phyloP scores from a whole-genome alignment of 2,888 invertebrate species.

The Agrotis segetum region DNA sequence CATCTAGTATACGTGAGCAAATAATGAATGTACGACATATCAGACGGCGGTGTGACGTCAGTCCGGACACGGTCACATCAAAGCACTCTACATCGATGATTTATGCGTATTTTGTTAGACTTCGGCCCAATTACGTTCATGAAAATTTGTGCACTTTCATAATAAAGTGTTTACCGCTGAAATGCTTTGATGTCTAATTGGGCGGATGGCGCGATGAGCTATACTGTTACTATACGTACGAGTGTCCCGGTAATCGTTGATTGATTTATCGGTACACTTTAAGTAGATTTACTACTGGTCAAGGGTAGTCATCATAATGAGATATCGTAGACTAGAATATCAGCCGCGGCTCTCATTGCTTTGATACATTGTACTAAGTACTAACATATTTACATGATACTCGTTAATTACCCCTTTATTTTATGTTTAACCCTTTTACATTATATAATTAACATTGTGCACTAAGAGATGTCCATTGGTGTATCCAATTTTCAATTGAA shows the following conservation, averaged over 20 bases:
- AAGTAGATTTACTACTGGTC: slow-evolving; percentile 61
- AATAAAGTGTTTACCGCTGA: slow-evolving; percentile 83
- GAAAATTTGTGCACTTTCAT: slow-evolving; percentile 87
- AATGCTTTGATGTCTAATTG: slow-evolving; percentile 89
- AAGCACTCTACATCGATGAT: slow-evolving; percentile 84
- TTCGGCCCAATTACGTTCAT: slow-evolving; percentile 85
- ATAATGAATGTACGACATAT: slow-evolving; percentile 89
- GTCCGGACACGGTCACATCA: slow-evolving; percentile 88
- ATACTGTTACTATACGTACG: slow-evolving; percentile 68
- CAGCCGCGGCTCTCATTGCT: slow-evolving; percentile 28
- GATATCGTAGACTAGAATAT: slow-evolving; percentile 40
- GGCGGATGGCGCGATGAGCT: slow-evolving; percentile 73
- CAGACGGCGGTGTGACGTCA: slow-evolving; percentile 84
- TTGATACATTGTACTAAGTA: slow-evolving; percentile 4
- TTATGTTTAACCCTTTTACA: background rate
- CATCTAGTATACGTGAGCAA: slow-evolving; percentile 89
- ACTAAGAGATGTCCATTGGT: too few relatives aligned
- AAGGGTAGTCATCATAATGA: slow-evolving; percentile 57
- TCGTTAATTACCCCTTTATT: background rate
- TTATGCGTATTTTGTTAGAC: slow-evolving; percentile 87
- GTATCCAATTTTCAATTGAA: too few relatives aligned
- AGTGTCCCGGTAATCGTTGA: slow-evolving; percentile 75
- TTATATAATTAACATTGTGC: too few relatives aligned
- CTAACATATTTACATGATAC: slow-evolving; percentile 19
- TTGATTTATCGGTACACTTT: slow-evolving; percentile 77